Base-by-base conservation (phyloP, 2,888 invertebrate genomes). In the Platerodrilus igneus region DNA sequence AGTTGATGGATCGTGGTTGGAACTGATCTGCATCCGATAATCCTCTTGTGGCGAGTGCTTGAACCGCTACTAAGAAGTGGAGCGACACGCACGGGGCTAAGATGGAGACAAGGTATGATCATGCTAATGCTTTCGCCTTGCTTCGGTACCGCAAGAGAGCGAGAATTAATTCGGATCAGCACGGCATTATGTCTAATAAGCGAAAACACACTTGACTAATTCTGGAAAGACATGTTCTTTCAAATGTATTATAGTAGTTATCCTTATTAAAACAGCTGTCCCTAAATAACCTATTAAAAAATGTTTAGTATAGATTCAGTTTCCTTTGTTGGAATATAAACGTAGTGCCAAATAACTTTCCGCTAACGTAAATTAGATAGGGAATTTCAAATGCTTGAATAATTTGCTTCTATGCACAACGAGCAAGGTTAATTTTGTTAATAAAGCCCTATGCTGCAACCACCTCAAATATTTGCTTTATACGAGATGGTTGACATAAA, bases 121-220 rank as follows among this genome's bases (percentile, higher is more conserved):
- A 63, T 63, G 63, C 63, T 68, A 68, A 68, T 67, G 67, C 67
- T 62, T 66, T 66, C 65, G 59, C 66, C 60, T 58, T 65, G 67
- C 66, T 65, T 51, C 57, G 53, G 51, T 53, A 64, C 64, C 64
- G 60, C 65, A 66, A 65, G 62, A 61, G 63, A 63, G 60, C 57
- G 57, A 53, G 62, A 61, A 62, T 62, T 63, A 63, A 63, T 63
- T 54, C 62, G 59, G 62, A 60, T 63, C 60, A 64, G 60, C 62
- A 56, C 58, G 58, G 64, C 63, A 61, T 65, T 64, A 64, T 62
- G 63, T 59, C 60, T 65, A 65, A 65, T 65, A 66, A 63, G 63
- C 64, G 64, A 65, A 64, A 55, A 55, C 55, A 66, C 67, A 67
- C 66, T 67, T 62, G 67, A 58, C 60, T 52, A 55, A 53, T 51